Percentiles rank a stretch among this genome's conserved stretches.
Evolutionary conservation across 2,113 vertebrate species (phyloP).

Genomic region (Formicarius rufipectus): DNA sequence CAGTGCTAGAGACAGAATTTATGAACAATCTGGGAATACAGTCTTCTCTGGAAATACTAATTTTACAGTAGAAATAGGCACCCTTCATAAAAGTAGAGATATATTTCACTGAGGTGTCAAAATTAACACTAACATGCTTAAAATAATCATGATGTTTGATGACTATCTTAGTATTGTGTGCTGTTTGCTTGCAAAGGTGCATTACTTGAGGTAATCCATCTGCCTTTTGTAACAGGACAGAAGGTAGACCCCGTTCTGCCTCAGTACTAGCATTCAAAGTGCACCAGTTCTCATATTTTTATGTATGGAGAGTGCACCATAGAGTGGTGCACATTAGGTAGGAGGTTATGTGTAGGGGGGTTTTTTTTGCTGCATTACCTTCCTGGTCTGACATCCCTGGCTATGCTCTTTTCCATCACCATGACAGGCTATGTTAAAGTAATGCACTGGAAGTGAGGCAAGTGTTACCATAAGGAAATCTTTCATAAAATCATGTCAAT

Average conservation of each 20-base stretch:
- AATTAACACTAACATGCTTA: not conserved
- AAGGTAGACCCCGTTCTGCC: not conserved
- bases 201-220: not conserved
- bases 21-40: not conserved
- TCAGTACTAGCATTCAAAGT: not conserved
- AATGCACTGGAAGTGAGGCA: not conserved
- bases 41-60: not conserved
- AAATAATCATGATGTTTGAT: not conserved
- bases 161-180: not conserved
- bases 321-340: not conserved
- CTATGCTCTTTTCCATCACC: not conserved
- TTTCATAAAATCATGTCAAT: conserved; percentile 31
- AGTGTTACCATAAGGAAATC: conserved; percentile 20
- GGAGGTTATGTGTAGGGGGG: not conserved
- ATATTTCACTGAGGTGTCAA: not conserved
- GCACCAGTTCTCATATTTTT: not conserved
- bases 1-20: not conserved
- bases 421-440: not conserved
- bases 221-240: not conserved
- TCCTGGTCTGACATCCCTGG: not conserved
- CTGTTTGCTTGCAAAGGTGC: not conserved
- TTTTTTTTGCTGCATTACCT: not conserved
- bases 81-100: not conserved
- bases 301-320: not conserved
- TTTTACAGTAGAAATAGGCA: not conserved